Evolutionary conservation across 1,140 invertebrate species (phyloP).

Genomic region (Drosophila quadrilineata): DNA sequence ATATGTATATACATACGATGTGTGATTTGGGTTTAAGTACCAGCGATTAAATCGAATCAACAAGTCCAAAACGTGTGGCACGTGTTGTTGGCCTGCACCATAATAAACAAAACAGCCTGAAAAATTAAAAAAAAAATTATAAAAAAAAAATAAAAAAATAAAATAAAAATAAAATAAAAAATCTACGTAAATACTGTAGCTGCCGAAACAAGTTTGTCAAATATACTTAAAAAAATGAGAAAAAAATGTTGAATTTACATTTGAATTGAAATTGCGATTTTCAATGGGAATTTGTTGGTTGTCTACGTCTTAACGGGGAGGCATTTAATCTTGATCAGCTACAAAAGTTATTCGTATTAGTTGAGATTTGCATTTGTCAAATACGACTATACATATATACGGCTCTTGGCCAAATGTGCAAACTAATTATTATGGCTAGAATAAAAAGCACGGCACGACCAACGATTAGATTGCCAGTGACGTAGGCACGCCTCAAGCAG

Average conservation of each 20-base stretch:
- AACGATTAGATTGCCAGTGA: constrained; percentile 63
- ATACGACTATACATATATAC: not conserved
- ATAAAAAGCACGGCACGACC: constrained; percentile 11
- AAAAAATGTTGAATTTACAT: not conserved
- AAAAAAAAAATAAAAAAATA: no score
- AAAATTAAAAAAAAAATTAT: no score
- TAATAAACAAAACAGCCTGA: no score
- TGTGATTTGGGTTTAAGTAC: constrained; percentile 1
- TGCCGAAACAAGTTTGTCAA: constrained; percentile 21
- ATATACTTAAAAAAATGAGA: no score
- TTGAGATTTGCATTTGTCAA: constrained; percentile 33
- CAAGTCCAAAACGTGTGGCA: constrained; percentile 25
- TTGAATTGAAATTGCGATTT: constrained; percentile 27
- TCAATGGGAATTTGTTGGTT: constrained; percentile 1
- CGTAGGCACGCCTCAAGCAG: constrained; percentile 23
- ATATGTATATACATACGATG: no score
- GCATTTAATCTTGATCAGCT: constrained; percentile 19
- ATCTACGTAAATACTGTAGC: not conserved
- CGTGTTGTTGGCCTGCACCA: constrained; percentile 30
- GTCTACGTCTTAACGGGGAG: not conserved
- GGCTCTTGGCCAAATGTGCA: constrained; percentile 24
- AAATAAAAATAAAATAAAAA: not conserved
- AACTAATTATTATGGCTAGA: constrained; percentile 51
- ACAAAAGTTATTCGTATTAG: not conserved
- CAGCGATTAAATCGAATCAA: constrained; percentile 21